phyloP scores from a whole-genome alignment of 2,888 invertebrate genomes.

The Conops quadrifasciatus region DNA sequence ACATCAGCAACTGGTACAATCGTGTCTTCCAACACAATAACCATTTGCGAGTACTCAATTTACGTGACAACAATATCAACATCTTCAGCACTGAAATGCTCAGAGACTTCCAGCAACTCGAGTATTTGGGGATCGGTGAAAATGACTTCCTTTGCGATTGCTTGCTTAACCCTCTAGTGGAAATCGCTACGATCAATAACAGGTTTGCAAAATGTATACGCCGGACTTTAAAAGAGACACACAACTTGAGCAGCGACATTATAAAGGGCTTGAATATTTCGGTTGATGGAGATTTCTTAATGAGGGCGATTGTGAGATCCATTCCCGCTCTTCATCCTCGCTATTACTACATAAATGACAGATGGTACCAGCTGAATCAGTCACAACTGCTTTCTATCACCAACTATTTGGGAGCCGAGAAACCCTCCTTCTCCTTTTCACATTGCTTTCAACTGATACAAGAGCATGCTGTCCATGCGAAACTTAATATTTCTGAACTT shows the following conservation, averaged over 20 bases:
- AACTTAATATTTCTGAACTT: slow-evolving; percentile 46
- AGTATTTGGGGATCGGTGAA: slow-evolving; percentile 63
- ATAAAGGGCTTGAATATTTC: not conserved
- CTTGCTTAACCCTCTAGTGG: slow-evolving; percentile 67
- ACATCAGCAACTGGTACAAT: slow-evolving; percentile 69
- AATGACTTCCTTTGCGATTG: slow-evolving; percentile 73
- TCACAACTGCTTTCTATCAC: too few species aligned
- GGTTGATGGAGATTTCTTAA: not conserved
- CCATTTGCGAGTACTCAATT: slow-evolving; percentile 64
- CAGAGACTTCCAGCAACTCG: slow-evolving; percentile 66
- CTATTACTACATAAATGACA: slow-evolving; percentile 44
- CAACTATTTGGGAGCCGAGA: too few species aligned
- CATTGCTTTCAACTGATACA: not conserved
- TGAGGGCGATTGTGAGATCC: slow-evolving; percentile 35
- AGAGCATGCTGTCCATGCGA: slow-evolving; percentile 13
- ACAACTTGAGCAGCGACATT: slow-evolving; percentile 23
- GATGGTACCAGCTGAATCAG: too few species aligned
- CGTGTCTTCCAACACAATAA: slow-evolving; percentile 63
- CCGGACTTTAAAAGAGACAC: slow-evolving; percentile 39
- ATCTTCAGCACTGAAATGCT: slow-evolving; percentile 69
- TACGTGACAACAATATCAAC: slow-evolving; percentile 69
- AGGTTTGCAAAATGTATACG: slow-evolving; percentile 51
- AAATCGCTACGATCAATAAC: slow-evolving; percentile 59
- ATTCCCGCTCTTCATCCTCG: slow-evolving; percentile 43
- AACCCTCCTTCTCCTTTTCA: not conserved